Base-by-base conservation (phyloP, 1,140 invertebrate genomes). In the Drosophila sechellia region DNA sequence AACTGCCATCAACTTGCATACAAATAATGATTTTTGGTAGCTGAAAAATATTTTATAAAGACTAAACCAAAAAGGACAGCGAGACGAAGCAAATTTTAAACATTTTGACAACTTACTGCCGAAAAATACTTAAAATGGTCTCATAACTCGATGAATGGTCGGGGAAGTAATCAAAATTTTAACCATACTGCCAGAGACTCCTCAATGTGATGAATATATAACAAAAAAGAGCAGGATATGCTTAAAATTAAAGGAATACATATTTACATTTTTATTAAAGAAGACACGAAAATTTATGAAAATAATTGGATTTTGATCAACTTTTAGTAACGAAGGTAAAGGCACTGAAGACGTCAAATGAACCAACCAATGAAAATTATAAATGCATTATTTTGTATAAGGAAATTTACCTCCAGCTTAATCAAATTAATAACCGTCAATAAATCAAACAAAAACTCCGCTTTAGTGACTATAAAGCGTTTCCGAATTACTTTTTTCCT, bases 31-130 rank as follows among this genome's bases (percentile, higher is more conserved):
- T 52, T 45, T 80, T 58, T 58, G 56, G 83, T 78, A 81, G 74
- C 74, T 68, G 45, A 85, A 79, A 86, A 81, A 46, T 46, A 63
- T 37, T 42, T 64, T 12, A 35, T 5, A 20, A 50, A 52, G 31
- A 35, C 11, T 35, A 52, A 34, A 20, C 4, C 10, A 63, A 69
- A 76, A 77, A 71, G 73, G 75, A 78, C 40, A 52, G 60, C 73
- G 64, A 81, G 83, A 81, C 69, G 79, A 76, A 83, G 65, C 65
- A 48, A 71, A 79, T 55, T 81, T 86, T 76, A 89, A 83, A 65
- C 61, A 72, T 64, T 55, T 72, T 78, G 84, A 86, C 77, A 63
- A 56, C 31, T 34, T n/a, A 60, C 68, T 73, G 63, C 63, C 52
- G 68, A 53, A 37, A 53, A 10, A 12, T 3, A 42, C 27, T 40